Percentiles rank a stretch among this genome's conserved stretches.
Conservation (phyloP, 2,797 vertebrate species). For the Sternarchorhynchus goeldii region DNA sequence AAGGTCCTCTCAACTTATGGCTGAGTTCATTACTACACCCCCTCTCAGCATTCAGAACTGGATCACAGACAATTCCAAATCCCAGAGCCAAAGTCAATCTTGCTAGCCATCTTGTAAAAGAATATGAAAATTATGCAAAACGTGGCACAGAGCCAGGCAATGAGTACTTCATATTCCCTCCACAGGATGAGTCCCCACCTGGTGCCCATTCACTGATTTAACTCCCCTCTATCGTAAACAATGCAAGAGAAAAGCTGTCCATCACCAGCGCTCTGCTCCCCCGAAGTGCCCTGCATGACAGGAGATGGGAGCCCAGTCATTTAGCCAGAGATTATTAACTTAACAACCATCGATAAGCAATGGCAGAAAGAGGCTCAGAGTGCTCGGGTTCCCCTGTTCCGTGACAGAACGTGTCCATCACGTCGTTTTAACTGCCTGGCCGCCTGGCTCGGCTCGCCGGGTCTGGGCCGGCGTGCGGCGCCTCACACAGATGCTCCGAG, state of each 20-base stretch:
- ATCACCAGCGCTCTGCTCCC: not conserved
- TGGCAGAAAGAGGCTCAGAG: slow-evolving; percentile 48
- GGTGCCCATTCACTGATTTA: slow-evolving; percentile 21
- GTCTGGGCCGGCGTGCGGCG: not conserved
- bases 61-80: slow-evolving; percentile 37
- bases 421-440: slow-evolving; percentile 22
- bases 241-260: not conserved
- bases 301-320: too few species aligned
- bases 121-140: slow-evolving; percentile 40
- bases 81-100: slow-evolving; percentile 35
- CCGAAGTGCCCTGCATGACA: too few species aligned
- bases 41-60: slow-evolving; percentile 42
- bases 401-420: slow-evolving; percentile 35
- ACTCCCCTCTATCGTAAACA: slow-evolving; percentile 45
- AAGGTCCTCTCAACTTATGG: slow-evolving; percentile 23
- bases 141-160: slow-evolving; percentile 1
- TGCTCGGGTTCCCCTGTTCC: not conserved
- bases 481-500: not conserved
- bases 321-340: slow-evolving; percentile 59
- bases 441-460: not conserved
- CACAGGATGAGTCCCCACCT: slow-evolving; percentile 9
- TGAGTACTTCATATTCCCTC: slow-evolving; percentile 17
- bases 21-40: slow-evolving; percentile 23
- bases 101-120: slow-evolving; percentile 28
- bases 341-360: slow-evolving; percentile 66